Evolutionary conservation across 2,888 invertebrate species (phyloP).

Genomic region (Xestia c-nigrum): DNA sequence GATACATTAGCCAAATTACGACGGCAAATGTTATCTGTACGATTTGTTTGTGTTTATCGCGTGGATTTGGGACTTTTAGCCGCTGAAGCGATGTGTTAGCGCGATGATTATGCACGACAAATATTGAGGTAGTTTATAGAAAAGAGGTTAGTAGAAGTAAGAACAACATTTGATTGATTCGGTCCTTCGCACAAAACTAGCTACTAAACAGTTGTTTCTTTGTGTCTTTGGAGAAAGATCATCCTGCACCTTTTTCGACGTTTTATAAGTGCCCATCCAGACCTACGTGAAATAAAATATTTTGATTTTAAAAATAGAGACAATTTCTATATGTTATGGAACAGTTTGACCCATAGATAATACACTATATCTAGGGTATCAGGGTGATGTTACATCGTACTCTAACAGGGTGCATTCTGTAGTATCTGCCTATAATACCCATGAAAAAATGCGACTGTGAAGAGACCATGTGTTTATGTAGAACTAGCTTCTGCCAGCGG

Average conservation of each 20-base stretch:
- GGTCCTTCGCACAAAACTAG: background rate
- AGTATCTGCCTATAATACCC: background rate
- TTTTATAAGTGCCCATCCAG: too few species aligned
- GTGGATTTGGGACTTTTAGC: slow-evolving; percentile 37
- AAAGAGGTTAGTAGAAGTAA: background rate
- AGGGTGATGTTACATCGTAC: background rate
- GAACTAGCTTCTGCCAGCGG: background rate
- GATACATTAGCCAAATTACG: slow-evolving; percentile 82
- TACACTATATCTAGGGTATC: too few species aligned
- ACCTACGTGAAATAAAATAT: too few species aligned
- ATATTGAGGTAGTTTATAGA: background rate
- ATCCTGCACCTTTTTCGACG: too few species aligned
- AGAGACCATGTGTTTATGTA: background rate
- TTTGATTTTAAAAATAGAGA: too few species aligned
- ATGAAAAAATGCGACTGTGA: background rate
- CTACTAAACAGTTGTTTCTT: background rate
- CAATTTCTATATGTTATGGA: background rate
- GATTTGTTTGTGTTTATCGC: slow-evolving; percentile 68
- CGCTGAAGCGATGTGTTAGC: slow-evolving; percentile 53
- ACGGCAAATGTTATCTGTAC: slow-evolving; percentile 76
- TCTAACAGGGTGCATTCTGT: background rate
- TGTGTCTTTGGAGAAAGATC: background rate
- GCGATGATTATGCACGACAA: background rate
- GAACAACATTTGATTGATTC: background rate
- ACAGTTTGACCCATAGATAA: background rate